Conservation (phyloP, 2,113 vertebrate species). For the Muntiacus muntjak region DNA sequence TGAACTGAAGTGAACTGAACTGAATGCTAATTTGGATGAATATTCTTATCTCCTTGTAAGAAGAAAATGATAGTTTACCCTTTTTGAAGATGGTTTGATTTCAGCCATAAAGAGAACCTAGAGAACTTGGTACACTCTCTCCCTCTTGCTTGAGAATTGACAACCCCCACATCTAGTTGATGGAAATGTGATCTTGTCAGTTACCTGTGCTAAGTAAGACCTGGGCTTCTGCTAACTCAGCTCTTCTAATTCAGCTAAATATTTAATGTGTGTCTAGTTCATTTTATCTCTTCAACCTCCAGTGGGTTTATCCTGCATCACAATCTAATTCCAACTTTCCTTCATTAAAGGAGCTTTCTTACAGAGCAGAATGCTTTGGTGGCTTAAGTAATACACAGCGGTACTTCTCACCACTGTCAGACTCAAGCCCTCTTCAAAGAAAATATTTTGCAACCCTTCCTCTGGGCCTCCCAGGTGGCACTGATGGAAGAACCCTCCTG, state of each 20-base stretch:
- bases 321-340: not conserved
- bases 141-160: slow-evolving; percentile 39
- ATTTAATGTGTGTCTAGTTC: slow-evolving; percentile 54
- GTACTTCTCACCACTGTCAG: not conserved
- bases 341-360: not conserved
- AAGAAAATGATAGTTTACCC: not conserved
- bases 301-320: not conserved
- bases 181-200: slow-evolving; percentile 41
- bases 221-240: slow-evolving; percentile 17
- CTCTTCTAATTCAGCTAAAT: slow-evolving; percentile 53
- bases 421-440: accelerated
- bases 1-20: too few species aligned
- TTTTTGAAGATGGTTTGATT: not conserved
- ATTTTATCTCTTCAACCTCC: slow-evolving; percentile 49
- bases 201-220: slow-evolving; percentile 56
- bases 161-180: not conserved
- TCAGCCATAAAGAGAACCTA: not conserved
- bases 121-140: not conserved
- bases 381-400: too few species aligned
- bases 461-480: not conserved
- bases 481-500: not conserved
- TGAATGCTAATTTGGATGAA: not conserved
- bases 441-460: not conserved
- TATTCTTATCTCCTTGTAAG: not conserved
- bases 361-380: not conserved